Conservation (phyloP, 2,888 invertebrate species). For the Lasioglossum calceatum region DNA sequence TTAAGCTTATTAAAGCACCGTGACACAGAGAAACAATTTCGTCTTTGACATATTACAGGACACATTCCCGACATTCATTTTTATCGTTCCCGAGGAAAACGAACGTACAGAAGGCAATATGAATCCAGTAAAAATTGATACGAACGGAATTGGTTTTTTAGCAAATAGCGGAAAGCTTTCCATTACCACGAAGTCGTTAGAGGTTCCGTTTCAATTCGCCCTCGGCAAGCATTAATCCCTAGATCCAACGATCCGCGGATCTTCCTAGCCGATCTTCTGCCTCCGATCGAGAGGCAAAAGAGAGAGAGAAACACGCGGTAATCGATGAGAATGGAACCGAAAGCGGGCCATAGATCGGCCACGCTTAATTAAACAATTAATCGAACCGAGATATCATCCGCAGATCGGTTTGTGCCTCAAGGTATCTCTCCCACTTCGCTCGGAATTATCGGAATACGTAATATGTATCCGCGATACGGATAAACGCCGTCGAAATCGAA, state of each 20-base stretch:
- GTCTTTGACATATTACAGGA: too few species aligned
- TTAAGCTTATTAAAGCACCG: too few species aligned
- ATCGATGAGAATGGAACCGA: not conserved
- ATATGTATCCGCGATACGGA: not conserved
- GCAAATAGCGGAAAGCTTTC: not conserved
- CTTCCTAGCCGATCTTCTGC: not conserved
- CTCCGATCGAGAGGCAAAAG: not conserved
- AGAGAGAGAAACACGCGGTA: not conserved
- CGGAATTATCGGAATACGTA: not conserved
- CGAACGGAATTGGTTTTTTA: too few species aligned
- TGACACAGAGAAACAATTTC: too few species aligned
- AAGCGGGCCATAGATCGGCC: not conserved
- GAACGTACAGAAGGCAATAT: too few species aligned
- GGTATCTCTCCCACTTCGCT: not conserved
- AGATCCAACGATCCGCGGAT: not conserved
- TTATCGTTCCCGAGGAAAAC: too few species aligned
- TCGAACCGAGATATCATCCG: not conserved
- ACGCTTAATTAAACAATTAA: conserved; percentile 4
- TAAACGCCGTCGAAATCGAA: not conserved
- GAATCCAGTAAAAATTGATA: too few species aligned
- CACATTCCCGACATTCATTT: too few species aligned
- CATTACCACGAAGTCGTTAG: not conserved
- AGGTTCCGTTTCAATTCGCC: not conserved
- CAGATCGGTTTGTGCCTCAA: not conserved
- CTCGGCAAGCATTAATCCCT: not conserved